These are phyloP conservation scores for Poecilia gillii DNA, from an alignment of 2,797 vertebrate genomes.

Conservation along the genomic window DNA sequence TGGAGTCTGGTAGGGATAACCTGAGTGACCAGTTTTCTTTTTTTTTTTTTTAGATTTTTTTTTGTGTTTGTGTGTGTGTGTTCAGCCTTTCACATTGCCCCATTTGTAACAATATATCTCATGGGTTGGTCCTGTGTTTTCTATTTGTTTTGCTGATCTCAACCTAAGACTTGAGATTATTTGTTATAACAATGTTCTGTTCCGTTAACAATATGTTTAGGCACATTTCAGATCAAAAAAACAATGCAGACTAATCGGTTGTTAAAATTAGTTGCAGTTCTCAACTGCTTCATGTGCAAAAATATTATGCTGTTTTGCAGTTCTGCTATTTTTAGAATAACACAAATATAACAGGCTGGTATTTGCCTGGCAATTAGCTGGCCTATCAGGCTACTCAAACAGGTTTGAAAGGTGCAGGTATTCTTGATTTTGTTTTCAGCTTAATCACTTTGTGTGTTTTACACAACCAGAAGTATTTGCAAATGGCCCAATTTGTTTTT, in stretches of 20 bases:
- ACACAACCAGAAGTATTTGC: neutral
- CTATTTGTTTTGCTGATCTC: conserved; percentile 59
- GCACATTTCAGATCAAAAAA: neutral
- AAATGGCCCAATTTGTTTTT: neutral
- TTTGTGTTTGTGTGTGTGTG: conserved; percentile 36
- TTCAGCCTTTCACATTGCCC: conserved; percentile 27
- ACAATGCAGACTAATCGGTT: neutral
- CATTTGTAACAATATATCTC: conserved; percentile 53
- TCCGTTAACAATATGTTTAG: neutral
- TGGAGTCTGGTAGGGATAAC: conserved; percentile 43
- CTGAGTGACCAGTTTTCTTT: conserved; percentile 60
- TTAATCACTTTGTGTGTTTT: neutral
- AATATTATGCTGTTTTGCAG: neutral
- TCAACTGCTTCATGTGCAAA: neutral
- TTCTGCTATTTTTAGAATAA: neutral
- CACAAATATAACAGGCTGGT: neutral
- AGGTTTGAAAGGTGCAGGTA: neutral
- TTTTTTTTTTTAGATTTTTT: neutral
- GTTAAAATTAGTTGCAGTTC: neutral
- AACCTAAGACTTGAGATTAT: neutral
- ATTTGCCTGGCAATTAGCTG: neutral
- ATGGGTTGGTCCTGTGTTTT: conserved; percentile 49
- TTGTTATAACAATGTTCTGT: neutral
- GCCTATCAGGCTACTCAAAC: neutral
- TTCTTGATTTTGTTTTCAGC: neutral